Evolutionary conservation across 2,113 vertebrate species (phyloP).

Genomic region (Tachysurus fulvidraco): DNA sequence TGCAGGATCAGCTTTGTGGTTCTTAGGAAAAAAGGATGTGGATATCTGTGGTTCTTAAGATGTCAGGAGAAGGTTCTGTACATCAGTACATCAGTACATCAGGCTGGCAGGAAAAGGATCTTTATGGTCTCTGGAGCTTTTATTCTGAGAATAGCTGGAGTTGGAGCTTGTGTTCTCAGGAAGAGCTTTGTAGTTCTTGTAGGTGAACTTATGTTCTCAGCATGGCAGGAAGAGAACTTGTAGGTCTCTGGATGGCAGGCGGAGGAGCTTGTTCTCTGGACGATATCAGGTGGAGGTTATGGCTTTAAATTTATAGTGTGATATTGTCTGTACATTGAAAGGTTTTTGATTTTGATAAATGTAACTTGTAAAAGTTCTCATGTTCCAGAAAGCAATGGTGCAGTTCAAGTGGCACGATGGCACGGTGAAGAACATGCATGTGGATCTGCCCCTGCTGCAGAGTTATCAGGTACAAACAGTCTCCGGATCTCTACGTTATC

Average conservation of each 20-base stretch:
- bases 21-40: neutral
- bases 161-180: neutral
- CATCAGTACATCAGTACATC: too few species aligned
- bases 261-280: neutral
- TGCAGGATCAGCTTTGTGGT: too few species aligned
- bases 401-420: conserved; percentile 82
- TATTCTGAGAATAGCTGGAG: neutral
- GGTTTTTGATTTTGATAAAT: neutral
- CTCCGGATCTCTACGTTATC: neutral
- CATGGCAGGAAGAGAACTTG: neutral
- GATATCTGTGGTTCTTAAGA: neutral
- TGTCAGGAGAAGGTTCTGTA: too few species aligned
- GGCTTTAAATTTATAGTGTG: neutral
- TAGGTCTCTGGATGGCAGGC: neutral
- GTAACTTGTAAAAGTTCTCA: neutral
- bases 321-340: neutral
- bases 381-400: conserved; percentile 75
- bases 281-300: neutral
- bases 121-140: too few species aligned
- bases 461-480: conserved; percentile 73
- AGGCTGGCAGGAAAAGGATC: too few species aligned
- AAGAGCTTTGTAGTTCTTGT: neutral
- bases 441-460: conserved; percentile 73
- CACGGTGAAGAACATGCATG: conserved; percentile 79
- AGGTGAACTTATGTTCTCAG: too few species aligned